Evolutionary conservation across 2,888 invertebrate genomes (phyloP).

Genomic region (Apamea epomidion): DNA sequence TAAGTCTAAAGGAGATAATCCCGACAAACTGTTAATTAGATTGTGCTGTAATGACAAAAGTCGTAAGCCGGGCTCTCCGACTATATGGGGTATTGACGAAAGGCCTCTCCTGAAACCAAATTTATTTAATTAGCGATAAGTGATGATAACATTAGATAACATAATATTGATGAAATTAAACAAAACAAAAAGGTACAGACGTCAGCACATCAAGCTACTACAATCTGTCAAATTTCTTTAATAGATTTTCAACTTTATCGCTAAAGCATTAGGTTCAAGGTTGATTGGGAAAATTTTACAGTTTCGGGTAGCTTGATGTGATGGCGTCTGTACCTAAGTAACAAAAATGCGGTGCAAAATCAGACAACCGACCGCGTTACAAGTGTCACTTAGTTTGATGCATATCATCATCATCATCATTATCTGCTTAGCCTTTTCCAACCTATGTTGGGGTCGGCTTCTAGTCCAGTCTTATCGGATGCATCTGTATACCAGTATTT

Average conservation of each 20-base stretch:
- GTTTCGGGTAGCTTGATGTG: no score
- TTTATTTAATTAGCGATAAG: neutral
- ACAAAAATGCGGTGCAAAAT: neutral
- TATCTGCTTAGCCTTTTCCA: neutral
- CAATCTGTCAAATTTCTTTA: no score
- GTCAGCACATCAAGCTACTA: no score
- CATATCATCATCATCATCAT: neutral
- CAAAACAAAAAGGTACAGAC: neutral
- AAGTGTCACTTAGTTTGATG: neutral
- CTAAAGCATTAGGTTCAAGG: no score
- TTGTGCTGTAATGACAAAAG: slow-evolving; percentile 98
- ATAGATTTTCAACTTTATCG: no score
- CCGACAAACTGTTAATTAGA: slow-evolving; percentile 94
- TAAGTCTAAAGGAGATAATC: slow-evolving; percentile 89
- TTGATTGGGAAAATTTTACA: no score
- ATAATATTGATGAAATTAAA: neutral
- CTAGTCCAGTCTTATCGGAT: neutral
- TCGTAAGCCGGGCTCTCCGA: slow-evolving; percentile 95
- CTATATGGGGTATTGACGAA: slow-evolving; percentile 95
- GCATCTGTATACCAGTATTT: neutral
- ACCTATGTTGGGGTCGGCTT: neutral
- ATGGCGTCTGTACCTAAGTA: no score
- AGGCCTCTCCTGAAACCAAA: slow-evolving; percentile 92
- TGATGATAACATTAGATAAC: neutral
- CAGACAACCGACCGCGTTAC: neutral